Base-by-base conservation (phyloP, 1,140 invertebrate genomes). In the Drosophila kanapiae region DNA sequence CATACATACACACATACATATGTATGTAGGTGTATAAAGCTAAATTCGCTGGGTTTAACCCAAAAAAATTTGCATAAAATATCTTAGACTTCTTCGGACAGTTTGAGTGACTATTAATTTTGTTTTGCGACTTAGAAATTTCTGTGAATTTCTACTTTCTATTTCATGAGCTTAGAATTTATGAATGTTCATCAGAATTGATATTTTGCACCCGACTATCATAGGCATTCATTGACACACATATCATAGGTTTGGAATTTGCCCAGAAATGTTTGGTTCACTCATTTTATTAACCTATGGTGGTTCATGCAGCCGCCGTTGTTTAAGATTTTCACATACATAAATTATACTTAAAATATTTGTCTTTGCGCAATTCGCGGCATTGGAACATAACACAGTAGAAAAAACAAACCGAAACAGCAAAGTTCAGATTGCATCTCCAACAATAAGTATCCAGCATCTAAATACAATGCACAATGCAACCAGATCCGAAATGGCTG, bases 401-500 rank as follows among this genome's bases (percentile, higher is more conserved):
- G 11, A 31, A 29, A 51, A 51, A 51, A 31, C 9, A 59, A 49
- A 49, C 47, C 69, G 48, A 48, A 57, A 42, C 33, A 27, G 43
- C 74, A 82, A 90, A 79, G 85, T 75, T 84, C 68, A 79, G 78
- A 81, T 85, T 71, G 85, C 75, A 88, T 88, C 78, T 67, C 75
- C 57, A 74, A 40, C 82, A 90, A 90, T 90, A 85, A 81, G 84
- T 84, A 85, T 85, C 62, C 63, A 70, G 23, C 64, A 47, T 74
- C 71, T 82, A 90, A 90, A 76, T 78, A 90, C 84, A 88, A 88
- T 88, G 84, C 77, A 85, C 74, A 71, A 68, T 58, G 47, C 47
- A 67, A 27, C 29, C 47, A 69, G 42, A 43, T 11, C 47, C 70
- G 54, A 71, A 80, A 71, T 61, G 54, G 56, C 48, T 71, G 42